These are phyloP conservation scores for Chelon auratus DNA, from an alignment of 2,797 vertebrate species.

Conservation along the genomic window DNA sequence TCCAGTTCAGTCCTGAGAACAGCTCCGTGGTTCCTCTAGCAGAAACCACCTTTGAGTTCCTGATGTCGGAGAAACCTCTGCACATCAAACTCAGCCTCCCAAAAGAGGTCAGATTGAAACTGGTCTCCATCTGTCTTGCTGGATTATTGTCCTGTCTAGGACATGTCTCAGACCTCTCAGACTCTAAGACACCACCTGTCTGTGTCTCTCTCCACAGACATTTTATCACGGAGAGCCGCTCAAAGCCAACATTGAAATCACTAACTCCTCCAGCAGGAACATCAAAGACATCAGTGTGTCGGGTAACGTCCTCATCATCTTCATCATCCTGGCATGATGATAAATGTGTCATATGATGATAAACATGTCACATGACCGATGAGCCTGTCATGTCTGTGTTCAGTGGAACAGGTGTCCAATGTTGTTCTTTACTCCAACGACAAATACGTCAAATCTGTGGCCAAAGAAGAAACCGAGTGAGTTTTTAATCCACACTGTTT, in stretches of 20 bases:
- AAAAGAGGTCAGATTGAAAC: slow-evolving; percentile 87
- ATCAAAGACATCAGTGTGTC: slow-evolving; percentile 90
- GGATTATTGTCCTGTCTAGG: too few relatives aligned
- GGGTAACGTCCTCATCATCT: slow-evolving; percentile 75
- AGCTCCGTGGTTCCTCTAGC: slow-evolving; percentile 80
- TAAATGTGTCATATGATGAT: too few relatives aligned
- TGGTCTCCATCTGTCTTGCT: neutral
- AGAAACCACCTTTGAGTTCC: slow-evolving; percentile 91
- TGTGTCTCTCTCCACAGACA: slow-evolving; percentile 74
- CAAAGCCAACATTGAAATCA: slow-evolving; percentile 86
- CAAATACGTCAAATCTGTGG: slow-evolving; percentile 92
- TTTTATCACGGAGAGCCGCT: slow-evolving; percentile 93
- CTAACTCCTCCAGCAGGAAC: slow-evolving; percentile 90
- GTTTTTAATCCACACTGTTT: neutral
- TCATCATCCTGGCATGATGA: neutral
- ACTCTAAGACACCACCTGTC: neutral
- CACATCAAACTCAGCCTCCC: slow-evolving; percentile 85
- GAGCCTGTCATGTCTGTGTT: neutral
- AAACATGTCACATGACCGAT: neutral
- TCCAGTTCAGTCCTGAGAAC: slow-evolving; percentile 87
- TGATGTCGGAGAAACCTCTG: slow-evolving; percentile 92
- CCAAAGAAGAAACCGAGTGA: slow-evolving; percentile 89
- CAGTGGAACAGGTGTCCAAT: slow-evolving; percentile 93
- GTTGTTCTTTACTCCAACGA: slow-evolving; percentile 95
- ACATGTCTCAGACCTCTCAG: neutral